Evolutionary conservation across 2,888 invertebrate species (phyloP), one percentile per base, ranked within the genome.

Genomic region (Pecten maximus): DNA sequence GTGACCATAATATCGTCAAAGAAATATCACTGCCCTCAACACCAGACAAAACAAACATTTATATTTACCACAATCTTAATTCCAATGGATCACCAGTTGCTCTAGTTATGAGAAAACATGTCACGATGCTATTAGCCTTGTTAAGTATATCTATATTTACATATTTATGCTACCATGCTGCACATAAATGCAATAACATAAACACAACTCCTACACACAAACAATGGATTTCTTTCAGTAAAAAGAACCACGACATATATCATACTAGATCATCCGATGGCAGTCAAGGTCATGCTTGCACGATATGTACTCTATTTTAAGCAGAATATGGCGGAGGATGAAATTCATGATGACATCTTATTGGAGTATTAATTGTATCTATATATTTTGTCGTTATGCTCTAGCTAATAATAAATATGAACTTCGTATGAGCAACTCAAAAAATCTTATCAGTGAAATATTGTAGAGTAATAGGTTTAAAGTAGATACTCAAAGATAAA

Each of bases 161-260:
- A 6, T 74, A 74, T 6, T 10, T 28, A 35, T 74, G 10, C 23
- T 15, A 28, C 35, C 35, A 12, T 35, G n/a, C 6, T 74, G 74
- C 35, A 74, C 74, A 28, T 74, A 28, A 28, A 74, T 74, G 35
- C 2, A 74, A 19, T 28, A 74, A 35, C 74, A 74, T 28, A 35
- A 74, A 8, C 15, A 74, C 35, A 35, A 74, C 74, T 74, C 74
- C 74, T 35, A 74, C 74, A 74, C 74, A 74, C 6, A 28, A 74
- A 74, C 74, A 74, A 74, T 74, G 23, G 74, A 74, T 28, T 28
- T 74, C 74, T 74, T 74, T 74, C 74, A 74, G 28, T 10, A 74
- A 35, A 74, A 6, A 74, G 12, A 74, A 74, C 74, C 74, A 74
- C 74, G 23, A 28, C 1, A 74, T 74, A 23, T 23, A 74, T 74